These are phyloP conservation scores for Oithona nana DNA, from an alignment of 2,888 invertebrate species.

Conservation along the genomic window DNA sequence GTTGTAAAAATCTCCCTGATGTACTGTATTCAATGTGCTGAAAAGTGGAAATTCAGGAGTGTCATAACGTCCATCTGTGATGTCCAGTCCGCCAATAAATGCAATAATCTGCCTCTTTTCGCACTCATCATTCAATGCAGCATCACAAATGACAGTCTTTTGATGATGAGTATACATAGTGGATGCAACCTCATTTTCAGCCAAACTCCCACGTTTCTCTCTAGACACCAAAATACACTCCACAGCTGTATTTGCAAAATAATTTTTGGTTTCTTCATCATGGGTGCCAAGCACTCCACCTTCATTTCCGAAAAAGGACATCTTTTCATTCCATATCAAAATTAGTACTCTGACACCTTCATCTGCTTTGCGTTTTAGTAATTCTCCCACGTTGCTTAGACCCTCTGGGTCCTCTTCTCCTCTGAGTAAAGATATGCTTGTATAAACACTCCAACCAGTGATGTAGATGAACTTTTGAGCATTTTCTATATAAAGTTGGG, in stretches of 20 bases:
- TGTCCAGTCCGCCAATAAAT: conserved; percentile 21
- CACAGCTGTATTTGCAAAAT: conserved; percentile 20
- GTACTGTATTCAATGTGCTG: conserved; percentile 18
- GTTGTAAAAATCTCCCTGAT: conserved; percentile 21
- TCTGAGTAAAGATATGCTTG: conserved; percentile 19
- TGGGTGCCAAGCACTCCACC: conserved; percentile 22
- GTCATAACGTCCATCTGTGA: conserved; percentile 21
- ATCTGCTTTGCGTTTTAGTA: conserved; percentile 20
- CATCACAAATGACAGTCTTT: conserved; percentile 20
- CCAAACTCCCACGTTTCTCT: not conserved
- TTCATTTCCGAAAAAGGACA: conserved; percentile 20
- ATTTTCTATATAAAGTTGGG: too few species aligned
- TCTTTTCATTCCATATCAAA: conserved; percentile 21
- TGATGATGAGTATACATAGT: conserved; percentile 21
- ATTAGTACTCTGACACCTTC: conserved; percentile 21
- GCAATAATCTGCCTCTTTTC: conserved; percentile 19
- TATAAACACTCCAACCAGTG: conserved; percentile 21
- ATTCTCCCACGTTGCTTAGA: conserved; percentile 20
- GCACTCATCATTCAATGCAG: conserved; percentile 18
- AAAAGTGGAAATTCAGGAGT: conserved; percentile 21
- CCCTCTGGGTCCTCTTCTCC: conserved; percentile 18
- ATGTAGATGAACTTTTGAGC: conserved; percentile 21
- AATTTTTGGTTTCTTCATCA: conserved; percentile 21
- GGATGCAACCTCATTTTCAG: conserved; percentile 20
- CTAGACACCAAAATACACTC: conserved; percentile 20